phyloP scores from a whole-genome alignment of 2,797 vertebrate genomes.

The Halcyon leucocephala region DNA sequence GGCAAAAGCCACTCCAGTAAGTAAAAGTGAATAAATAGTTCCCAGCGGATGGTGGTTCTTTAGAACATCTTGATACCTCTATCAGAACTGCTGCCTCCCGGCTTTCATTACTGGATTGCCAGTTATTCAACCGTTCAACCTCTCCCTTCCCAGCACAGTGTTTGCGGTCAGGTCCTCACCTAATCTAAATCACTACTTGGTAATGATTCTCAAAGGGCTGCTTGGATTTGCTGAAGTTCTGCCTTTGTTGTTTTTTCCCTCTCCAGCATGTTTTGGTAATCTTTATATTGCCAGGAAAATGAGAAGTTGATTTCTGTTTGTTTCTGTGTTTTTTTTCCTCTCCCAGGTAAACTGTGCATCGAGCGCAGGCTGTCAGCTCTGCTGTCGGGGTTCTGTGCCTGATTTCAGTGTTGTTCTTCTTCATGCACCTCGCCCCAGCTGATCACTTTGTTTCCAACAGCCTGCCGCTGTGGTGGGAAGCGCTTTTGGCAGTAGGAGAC shows the following conservation, averaged over 20 bases:
- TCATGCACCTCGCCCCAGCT: not conserved
- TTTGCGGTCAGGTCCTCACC: not conserved
- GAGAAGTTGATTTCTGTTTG: not conserved
- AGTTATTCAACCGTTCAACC: not conserved
- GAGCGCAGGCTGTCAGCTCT: constrained; percentile 90
- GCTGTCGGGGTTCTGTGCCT: constrained; percentile 80
- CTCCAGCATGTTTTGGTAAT: not conserved
- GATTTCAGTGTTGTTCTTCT: constrained; percentile 37
- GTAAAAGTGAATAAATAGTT: not conserved
- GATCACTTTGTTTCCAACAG: not conserved
- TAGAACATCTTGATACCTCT: not conserved
- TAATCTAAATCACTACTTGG: accelerated
- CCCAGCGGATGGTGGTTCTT: not conserved
- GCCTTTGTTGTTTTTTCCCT: not conserved
- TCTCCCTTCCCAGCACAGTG: not conserved
- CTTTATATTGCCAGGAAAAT: not conserved
- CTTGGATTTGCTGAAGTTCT: not conserved
- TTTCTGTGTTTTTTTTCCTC: not conserved
- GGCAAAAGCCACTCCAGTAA: not conserved
- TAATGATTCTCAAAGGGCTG: not conserved
- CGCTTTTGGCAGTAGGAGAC: not conserved
- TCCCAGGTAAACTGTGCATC: constrained; percentile 91
- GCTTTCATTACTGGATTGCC: not conserved
- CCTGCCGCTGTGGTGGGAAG: not conserved
- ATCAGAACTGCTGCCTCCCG: not conserved